Percentiles rank a stretch among this genome's conserved stretches.
Evolutionary conservation across 1,140 invertebrate species (phyloP).

Genomic region (Ostrea edulis): DNA sequence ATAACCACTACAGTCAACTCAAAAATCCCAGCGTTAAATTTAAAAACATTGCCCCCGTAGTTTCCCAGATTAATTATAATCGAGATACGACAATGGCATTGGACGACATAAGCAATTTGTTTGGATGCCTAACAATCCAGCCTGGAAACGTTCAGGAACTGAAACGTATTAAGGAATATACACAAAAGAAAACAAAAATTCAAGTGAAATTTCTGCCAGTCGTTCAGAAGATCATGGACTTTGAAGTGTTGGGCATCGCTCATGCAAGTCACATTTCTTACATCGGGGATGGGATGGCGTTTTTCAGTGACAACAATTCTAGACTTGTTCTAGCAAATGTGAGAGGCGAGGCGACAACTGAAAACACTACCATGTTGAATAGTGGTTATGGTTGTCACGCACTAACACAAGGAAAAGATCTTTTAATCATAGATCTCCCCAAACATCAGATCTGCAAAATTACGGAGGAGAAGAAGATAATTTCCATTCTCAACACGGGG

Average conservation of each 20-base stretch:
- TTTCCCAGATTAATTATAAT: background rate
- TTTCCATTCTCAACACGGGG: background rate
- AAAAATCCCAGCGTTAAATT: background rate
- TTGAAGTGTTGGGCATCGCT: background rate
- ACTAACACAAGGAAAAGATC: background rate
- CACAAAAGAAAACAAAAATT: background rate
- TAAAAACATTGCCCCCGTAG: background rate
- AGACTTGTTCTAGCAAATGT: background rate
- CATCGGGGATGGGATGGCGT: background rate
- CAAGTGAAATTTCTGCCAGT: background rate
- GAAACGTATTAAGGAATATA: background rate
- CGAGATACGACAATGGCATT: background rate
- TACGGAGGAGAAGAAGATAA: background rate
- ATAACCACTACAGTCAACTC: background rate
- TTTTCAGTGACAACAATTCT: conserved; percentile 22
- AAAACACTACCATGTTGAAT: background rate
- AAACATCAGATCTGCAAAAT: background rate
- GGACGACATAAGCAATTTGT: background rate
- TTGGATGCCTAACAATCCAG: background rate
- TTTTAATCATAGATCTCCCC: background rate
- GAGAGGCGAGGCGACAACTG: background rate
- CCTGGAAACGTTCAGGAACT: background rate
- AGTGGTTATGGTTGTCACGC: background rate
- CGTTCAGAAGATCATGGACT: background rate
- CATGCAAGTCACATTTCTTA: background rate